Conservation (phyloP, 2,888 invertebrate species). For the Bursaphelenchus okinawaensis region DNA sequence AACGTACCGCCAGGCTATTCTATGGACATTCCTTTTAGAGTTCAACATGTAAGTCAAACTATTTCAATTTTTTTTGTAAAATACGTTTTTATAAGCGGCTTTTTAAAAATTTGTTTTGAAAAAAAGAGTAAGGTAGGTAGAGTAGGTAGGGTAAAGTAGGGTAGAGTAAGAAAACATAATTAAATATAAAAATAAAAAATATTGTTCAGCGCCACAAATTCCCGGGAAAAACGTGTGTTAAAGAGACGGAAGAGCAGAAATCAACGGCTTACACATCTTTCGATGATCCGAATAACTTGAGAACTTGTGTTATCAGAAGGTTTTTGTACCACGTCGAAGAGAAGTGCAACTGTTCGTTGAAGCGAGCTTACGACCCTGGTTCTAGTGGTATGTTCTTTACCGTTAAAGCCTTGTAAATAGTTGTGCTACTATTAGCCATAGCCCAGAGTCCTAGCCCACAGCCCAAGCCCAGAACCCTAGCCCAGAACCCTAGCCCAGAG, state of each 20-base stretch:
- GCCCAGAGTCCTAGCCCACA: too few relatives aligned
- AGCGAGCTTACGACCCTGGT: constrained; percentile 38
- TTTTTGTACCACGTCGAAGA: constrained; percentile 47
- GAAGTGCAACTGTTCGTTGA: constrained; percentile 44
- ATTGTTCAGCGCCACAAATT: constrained; percentile 46
- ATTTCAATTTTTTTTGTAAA: background rate
- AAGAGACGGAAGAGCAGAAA: constrained; percentile 37
- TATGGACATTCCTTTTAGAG: constrained; percentile 56
- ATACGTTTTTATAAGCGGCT: background rate
- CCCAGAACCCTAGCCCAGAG: too few relatives aligned
- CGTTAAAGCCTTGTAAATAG: too few relatives aligned
- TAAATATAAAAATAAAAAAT: too few relatives aligned
- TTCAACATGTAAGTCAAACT: constrained; percentile 51
- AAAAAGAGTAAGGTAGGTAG: too few relatives aligned
- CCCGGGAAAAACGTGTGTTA: constrained; percentile 43
- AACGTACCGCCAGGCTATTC: constrained; percentile 56
- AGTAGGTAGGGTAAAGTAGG: too few relatives aligned
- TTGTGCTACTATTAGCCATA: too few relatives aligned
- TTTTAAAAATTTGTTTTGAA: background rate
- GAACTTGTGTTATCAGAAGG: constrained; percentile 40
- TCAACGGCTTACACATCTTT: constrained; percentile 28
- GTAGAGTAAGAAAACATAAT: too few relatives aligned
- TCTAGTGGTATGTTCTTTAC: constrained; percentile 20
- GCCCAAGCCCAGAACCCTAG: too few relatives aligned
- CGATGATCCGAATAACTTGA: constrained; percentile 35